Conservation (phyloP, 2,888 invertebrate species). For the Tuberolachnus salignus region DNA sequence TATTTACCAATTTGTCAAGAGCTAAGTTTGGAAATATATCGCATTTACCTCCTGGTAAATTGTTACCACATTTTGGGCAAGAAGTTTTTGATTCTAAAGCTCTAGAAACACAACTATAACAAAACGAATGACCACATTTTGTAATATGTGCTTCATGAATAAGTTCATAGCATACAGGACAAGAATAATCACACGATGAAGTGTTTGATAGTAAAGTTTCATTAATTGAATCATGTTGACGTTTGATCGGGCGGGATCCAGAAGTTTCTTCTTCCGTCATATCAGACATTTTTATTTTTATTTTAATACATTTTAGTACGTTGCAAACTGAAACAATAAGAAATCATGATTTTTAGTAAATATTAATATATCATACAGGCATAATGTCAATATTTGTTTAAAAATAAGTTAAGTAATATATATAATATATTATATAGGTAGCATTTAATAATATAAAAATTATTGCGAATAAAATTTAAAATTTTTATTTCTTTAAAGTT, state of each 20-base stretch:
- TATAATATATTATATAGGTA: too few species aligned
- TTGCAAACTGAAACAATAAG: slow-evolving; percentile 55
- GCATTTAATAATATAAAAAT: too few species aligned
- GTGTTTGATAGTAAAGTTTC: slow-evolving; percentile 64
- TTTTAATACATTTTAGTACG: slow-evolving; percentile 50
- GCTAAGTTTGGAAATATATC: slow-evolving; percentile 86
- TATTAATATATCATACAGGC: slow-evolving; percentile 24
- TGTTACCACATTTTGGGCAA: slow-evolving; percentile 84
- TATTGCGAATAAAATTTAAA: background rate
- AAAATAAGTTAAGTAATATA: too few species aligned
- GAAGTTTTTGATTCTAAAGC: slow-evolving; percentile 71
- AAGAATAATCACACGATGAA: slow-evolving; percentile 65
- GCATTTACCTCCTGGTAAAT: slow-evolving; percentile 72
- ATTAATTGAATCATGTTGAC: slow-evolving; percentile 62
- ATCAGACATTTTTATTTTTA: slow-evolving; percentile 44
- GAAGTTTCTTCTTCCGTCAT: slow-evolving; percentile 43
- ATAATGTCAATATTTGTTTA: background rate
- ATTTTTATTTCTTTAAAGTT: too few species aligned
- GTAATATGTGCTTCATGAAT: slow-evolving; percentile 91
- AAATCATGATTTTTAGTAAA: slow-evolving; percentile 47
- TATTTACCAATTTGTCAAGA: slow-evolving; percentile 79
- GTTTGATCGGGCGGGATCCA: slow-evolving; percentile 65
- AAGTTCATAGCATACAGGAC: slow-evolving; percentile 87
- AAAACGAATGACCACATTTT: slow-evolving; percentile 91
- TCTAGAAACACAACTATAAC: slow-evolving; percentile 78